Percentiles rank a stretch among this genome's conserved stretches.
Conservation (phyloP, 2,888 invertebrate genomes). For the Nomada fucata region DNA sequence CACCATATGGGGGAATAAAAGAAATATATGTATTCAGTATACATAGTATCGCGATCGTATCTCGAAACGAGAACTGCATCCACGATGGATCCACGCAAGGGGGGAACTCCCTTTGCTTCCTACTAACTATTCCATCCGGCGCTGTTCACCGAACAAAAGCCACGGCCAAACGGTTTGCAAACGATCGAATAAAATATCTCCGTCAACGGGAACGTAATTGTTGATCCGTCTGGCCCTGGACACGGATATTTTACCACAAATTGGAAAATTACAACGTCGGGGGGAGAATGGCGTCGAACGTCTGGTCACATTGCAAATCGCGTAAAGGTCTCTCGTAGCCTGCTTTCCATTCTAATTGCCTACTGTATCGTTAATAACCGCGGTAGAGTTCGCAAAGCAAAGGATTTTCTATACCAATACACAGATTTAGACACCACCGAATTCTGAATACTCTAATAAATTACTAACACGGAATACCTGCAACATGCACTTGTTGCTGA, state of each 20-base stretch:
- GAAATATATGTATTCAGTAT: too few relatives aligned
- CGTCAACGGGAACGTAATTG: slow-evolving; percentile 35
- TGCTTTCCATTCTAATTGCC: slow-evolving; percentile 27
- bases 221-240: slow-evolving; percentile 8
- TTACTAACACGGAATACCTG: too few relatives aligned
- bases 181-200: slow-evolving; percentile 1
- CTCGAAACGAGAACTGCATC: background rate
- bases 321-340: slow-evolving; percentile 19
- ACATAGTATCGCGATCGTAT: background rate
- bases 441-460: too few relatives aligned
- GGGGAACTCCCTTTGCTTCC: slow-evolving; percentile 11
- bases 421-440: too few relatives aligned
- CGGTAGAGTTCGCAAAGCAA: background rate
- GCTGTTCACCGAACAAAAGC: background rate
- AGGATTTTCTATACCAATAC: background rate
- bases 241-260: slow-evolving; percentile 57
- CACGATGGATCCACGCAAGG: background rate
- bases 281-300: slow-evolving; percentile 12
- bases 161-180: background rate
- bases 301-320: background rate
- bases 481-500: too few relatives aligned
- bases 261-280: slow-evolving; percentile 64
- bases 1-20: too few relatives aligned
- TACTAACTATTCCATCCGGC: slow-evolving; percentile 23
- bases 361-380: background rate